Evolutionary conservation across 2,113 vertebrate species (phyloP), one percentile per base, ranked within the genome.

Genomic region (Passerina amoena): DNA sequence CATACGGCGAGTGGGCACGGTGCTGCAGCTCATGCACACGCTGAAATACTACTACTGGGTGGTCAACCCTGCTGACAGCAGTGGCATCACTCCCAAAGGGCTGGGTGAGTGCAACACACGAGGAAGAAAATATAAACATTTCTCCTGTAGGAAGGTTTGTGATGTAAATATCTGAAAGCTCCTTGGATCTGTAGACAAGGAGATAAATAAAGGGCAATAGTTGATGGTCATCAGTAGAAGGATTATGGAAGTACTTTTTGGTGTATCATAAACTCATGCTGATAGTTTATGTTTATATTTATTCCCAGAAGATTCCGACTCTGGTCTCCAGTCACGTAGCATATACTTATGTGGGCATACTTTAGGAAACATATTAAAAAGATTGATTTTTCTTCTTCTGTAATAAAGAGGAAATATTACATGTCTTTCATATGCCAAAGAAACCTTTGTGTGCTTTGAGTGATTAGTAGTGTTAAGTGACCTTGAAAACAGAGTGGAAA

Each of bases 31-130:
- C 77, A 99, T 99, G 99, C 99, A 99, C 93, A 99, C 98, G 0
- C 95, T 99, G 45, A 99, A 99, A 97, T 99, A 99, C 96, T 99
- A 99, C 98, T 99, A 99, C 98, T 99, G 99, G 99, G 99, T 98
- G 65, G 95, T 98, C 89, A 99, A 99, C 96, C 99, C 99, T 70
- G 97, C 98, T 50, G 98, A 99, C 50, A 98, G 98, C 96, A 99
- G 99, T 75, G 98, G 98, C 73, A 99, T 99, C 87, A 96, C 97
- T 45, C 99, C 99, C 28, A 99, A 99, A 97, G 99, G 99, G 56
- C 88, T 99, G 31, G 99, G 99, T 99, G 94, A 98, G 99, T 97
- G 88, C 40, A 31, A 4, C 19, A 33, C 12, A 4, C 5, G 3
- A 42, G 48, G 50, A 44, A 56, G 38, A 35, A 91, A 57, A 20